Conservation (phyloP, 2,113 vertebrate species). For the Brachyistius frenatus region DNA sequence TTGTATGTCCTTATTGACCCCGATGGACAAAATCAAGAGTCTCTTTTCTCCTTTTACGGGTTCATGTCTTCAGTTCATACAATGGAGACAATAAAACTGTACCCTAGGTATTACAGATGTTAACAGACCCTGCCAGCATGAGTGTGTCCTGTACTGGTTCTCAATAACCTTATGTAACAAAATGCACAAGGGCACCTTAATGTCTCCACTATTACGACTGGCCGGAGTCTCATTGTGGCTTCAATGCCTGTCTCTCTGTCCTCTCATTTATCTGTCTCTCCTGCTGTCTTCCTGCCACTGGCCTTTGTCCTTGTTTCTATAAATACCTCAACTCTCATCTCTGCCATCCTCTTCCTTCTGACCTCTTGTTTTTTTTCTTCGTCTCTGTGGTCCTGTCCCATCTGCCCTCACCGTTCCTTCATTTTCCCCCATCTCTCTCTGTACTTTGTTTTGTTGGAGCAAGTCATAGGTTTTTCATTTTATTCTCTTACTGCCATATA, state of each 20-base stretch:
- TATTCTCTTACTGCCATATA: background rate
- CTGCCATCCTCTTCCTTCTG: conserved; percentile 29
- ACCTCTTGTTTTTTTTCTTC: conserved; percentile 29
- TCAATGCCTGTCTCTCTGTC: conserved; percentile 44
- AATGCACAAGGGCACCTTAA: conserved; percentile 60
- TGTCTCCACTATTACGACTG: conserved; percentile 45
- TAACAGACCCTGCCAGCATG: conserved; percentile 19
- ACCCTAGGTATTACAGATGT: conserved; percentile 40
- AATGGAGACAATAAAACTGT: conserved; percentile 11
- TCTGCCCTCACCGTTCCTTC: conserved; percentile 23
- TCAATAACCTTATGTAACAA: conserved; percentile 48
- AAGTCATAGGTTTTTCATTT: background rate
- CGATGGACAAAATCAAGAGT: conserved; percentile 8
- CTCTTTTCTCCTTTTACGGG: conserved; percentile 2
- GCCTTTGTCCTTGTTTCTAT: conserved; percentile 78
- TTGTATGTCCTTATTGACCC: conserved; percentile 27
- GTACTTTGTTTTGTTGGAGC: background rate
- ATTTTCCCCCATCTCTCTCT: conserved; percentile 42
- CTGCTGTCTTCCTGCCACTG: conserved; percentile 69
- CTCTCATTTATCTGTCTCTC: conserved; percentile 60
- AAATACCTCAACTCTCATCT: conserved; percentile 52
- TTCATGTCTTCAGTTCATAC: conserved; percentile 24
- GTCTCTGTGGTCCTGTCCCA: conserved; percentile 37
- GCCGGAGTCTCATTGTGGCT: conserved; percentile 57
- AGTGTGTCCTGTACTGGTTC: conserved; percentile 38